Evolutionary conservation across 2,113 vertebrate species (phyloP).

Genomic region (Myotis yumanensis): DNA sequence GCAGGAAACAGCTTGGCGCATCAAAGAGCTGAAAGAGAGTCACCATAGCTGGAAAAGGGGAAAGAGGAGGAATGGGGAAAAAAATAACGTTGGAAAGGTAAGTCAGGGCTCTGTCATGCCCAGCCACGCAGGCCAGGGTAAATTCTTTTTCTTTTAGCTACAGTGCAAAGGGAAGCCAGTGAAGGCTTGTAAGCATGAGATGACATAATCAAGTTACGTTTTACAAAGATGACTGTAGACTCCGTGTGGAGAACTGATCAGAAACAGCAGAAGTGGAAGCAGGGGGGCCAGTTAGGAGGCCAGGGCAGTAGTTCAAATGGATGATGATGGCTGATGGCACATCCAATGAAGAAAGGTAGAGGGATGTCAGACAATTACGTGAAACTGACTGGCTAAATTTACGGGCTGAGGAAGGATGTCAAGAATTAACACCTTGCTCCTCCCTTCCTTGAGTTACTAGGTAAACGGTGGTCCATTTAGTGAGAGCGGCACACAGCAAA

Average conservation of each 20-base stretch:
- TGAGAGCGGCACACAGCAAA: not conserved
- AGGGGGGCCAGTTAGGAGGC: not conserved
- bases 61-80: not conserved
- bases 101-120: not conserved
- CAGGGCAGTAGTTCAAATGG: not conserved
- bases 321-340: not conserved
- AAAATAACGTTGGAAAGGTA: not conserved
- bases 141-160: not conserved
- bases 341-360: not conserved
- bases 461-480: not conserved
- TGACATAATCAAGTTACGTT: not conserved
- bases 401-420: not conserved
- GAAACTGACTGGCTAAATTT: not conserved
- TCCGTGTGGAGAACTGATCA: not conserved
- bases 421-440: not conserved
- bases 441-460: not conserved
- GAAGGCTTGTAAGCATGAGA: not conserved
- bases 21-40: not conserved
- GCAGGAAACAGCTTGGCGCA: not conserved
- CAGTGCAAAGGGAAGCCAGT: not conserved
- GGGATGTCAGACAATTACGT: not conserved
- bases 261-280: not conserved
- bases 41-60: not conserved
- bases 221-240: not conserved
- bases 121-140: not conserved